Evolutionary conservation across 2,888 invertebrate species (phyloP), one percentile per base, ranked within the genome.

Genomic region (Melolontha melolontha): DNA sequence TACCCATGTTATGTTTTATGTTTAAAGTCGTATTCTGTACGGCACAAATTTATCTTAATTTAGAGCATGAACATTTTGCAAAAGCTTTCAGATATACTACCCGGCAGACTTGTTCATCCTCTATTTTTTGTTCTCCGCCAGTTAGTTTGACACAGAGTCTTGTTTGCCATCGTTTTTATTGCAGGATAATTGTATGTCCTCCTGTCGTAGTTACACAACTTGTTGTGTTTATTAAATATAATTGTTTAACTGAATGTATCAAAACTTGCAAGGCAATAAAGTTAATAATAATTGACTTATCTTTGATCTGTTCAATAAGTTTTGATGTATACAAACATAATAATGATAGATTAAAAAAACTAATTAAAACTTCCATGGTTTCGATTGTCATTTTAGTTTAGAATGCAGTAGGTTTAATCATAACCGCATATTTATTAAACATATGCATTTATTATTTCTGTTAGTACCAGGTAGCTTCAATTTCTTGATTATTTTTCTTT

Each of bases 91-190:
- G 17, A 49, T 22, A 22, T 49, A 22, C 22, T 16, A 49, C 14
- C 14, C 1, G 34, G 42, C 27, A 8, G n/a, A n/a, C 57, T 47
- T 47, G 34, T 39, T 49, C 47, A 47, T 47, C 47, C 49, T 34
- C 11, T 41, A 29, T 12, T 62, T 62, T 62, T 62, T 49, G 59
- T 17, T n/a, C 16, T 4, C 47, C 44, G 34, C 27, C 41, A 41
- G 34, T 55, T 39, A 16, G 34, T 34, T 62, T 47, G 59, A 47
- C 34, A 39, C 16, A 17, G 42, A 47, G 29, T 62, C 47, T 62
- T 62, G 59, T 62, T 62, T 34, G 47, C n/a, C 34, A 34, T 47
- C 29, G 29, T 62, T 62, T 49, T 47, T 47, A 49, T 62, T n/a
- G 47, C n/a, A 62, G 34, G 47, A 49, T 47, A 62, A 49, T 47